Base-by-base conservation (phyloP, 2,888 invertebrate species). In the Xylota segnis region DNA sequence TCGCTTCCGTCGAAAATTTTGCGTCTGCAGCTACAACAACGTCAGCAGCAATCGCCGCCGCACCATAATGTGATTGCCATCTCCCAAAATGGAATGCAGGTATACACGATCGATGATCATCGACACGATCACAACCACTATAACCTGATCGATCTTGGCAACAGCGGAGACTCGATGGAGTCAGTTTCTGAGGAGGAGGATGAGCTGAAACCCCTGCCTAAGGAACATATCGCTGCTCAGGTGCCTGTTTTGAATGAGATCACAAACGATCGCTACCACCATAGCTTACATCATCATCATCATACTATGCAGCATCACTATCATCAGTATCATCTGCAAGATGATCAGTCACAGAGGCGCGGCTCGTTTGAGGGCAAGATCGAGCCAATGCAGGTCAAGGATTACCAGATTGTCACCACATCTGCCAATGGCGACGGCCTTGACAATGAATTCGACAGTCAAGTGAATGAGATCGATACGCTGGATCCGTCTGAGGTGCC, bases 401-500 rank as follows among this genome's bases (percentile, higher is more conserved):
- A 81, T 5, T 86, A 82, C 47, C 81, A 71, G n/a, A 70, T 32
- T 47, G 65, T 43, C 14, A 37, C 54, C 34, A 12, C 59, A n/a
- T 61, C 70, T 16, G 23, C 34, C 12, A 76, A 82, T 78, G 58
- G 61, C 88, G 75, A 77, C 16, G 34, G 76, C 72, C 68, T 77
- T 76, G 86, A 82, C 56, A 82, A 43, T 82, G 83, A 87, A 58
- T 72, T 78, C 32, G 74, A 78, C 4, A 63, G 50, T 3, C 77
- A 84, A 27, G 66, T 87, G 2, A 91, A 90, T 37, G 92, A 92
- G 77, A 91, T 92, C 2, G 92, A 92, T 63, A 89, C 88, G 0
- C 83, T 92, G 27, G 90, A 90, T 87, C 90, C 93, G 0, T 90
- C 93, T 0, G 88, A 93, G 14, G 89, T 92, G 72, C 97, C 97